Base-by-base conservation (phyloP, 2,797 vertebrate species). In the Champsocephalus gunnari region DNA sequence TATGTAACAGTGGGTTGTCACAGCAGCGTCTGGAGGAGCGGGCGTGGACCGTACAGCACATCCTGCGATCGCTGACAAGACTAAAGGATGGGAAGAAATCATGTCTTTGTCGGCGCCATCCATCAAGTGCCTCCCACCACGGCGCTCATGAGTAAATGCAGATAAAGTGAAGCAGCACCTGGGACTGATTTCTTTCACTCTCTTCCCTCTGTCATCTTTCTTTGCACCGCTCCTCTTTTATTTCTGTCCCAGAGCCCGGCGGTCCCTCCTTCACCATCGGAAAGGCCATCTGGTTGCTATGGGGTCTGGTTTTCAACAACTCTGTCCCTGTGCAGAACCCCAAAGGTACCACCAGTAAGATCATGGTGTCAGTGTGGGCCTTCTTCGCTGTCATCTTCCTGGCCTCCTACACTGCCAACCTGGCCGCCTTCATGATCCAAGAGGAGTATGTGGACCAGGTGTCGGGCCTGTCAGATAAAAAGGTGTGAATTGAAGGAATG, bases 341-440 rank as follows among this genome's bases (percentile, higher is more conserved):
- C 80, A 99, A 99, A 92, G 98, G 98, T 71, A 99, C 98, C 85
- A 99, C 98, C 71, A 99, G 98, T 93, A 99, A 99, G 95, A 99
- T 99, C 93, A 99, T 99, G 98, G 98, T 99, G 89, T 99, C 98
- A 0, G 98, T 99, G 87, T 99, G 98, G 98, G 98, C 98, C 95
- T 99, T 99, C 94, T 99, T 99, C 48, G 98, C 98, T 92, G 98
- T 99, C 95, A 99, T 99, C 94, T 99, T 99, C 92, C 95, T 99
- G 93, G 98, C 98, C 93, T 99, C 98, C 95, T 99, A 99, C 94
- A 99, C 98, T 93, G 98, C 98, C 95, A 99, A 99, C 93, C 94
- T 99, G 94, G 98, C 98, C 83, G 98, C 98, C 93, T 99, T 99
- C 94, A 99, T 99, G 98, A 99, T 99, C 95, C 98, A 99, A 92